Conservation (phyloP, 2,797 vertebrate genomes). For the Gobio occitaniae region DNA sequence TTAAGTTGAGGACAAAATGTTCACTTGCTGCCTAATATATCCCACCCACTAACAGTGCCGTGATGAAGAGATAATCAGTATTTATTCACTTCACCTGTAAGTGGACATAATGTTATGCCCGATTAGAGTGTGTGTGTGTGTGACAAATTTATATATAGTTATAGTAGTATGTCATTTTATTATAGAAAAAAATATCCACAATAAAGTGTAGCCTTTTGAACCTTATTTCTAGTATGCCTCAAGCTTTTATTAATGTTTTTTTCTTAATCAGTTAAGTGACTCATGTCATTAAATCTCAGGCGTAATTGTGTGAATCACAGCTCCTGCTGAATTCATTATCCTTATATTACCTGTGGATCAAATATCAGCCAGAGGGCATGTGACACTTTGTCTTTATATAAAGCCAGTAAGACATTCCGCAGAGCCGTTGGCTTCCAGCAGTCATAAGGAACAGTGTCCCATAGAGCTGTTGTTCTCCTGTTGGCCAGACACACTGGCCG, state of each 20-base stretch:
- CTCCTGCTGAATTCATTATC: conserved; percentile 35
- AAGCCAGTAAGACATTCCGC: conserved; percentile 49
- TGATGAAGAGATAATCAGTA: too few species aligned
- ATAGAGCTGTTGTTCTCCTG: conserved; percentile 18
- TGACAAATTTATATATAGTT: too few species aligned
- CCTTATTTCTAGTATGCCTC: conserved; percentile 1
- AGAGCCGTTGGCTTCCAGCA: conserved; percentile 15
- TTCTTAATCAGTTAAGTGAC: conserved; percentile 19
- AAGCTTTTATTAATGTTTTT: conserved; percentile 21
- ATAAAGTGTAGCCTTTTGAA: not conserved
- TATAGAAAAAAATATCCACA: not conserved
- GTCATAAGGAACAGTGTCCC: conserved; percentile 29
- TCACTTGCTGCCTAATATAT: too few species aligned
- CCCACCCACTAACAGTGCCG: too few species aligned
- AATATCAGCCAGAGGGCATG: conserved; percentile 42
- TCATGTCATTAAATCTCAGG: not conserved
- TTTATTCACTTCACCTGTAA: too few species aligned
- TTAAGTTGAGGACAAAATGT: too few species aligned
- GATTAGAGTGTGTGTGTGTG: too few species aligned
- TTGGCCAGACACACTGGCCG: conserved; percentile 40
- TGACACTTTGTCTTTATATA: conserved; percentile 48
- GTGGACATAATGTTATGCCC: too few species aligned
- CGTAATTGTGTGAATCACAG: conserved; percentile 19
- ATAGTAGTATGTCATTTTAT: not conserved
- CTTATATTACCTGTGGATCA: conserved; percentile 50